Evolutionary conservation across 1,140 invertebrate species (phyloP).

Genomic region (Amyelois transitella): DNA sequence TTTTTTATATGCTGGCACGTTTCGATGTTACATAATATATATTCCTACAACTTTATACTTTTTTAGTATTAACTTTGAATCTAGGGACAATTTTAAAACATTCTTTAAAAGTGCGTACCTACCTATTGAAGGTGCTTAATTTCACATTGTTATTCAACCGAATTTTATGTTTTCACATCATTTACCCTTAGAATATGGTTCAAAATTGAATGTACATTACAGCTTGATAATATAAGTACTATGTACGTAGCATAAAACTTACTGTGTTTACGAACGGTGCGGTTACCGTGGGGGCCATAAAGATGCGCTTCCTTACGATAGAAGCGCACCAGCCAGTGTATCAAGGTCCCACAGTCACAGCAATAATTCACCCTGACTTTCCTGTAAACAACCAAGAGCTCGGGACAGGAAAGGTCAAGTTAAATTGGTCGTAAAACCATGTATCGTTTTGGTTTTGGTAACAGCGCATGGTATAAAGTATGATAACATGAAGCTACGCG

Average conservation of each 20-base stretch:
- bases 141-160: background rate
- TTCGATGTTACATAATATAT: too few species aligned
- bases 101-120: background rate
- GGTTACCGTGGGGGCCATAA: slow-evolving; percentile 48
- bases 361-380: background rate
- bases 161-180: background rate
- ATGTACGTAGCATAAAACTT: slow-evolving; percentile 28
- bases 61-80: too few species aligned
- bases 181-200: background rate
- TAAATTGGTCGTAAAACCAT: slow-evolving; percentile 18
- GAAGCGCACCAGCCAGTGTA: slow-evolving; percentile 29
- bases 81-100: too few species aligned
- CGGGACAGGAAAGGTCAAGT: slow-evolving; percentile 12
- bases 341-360: slow-evolving; percentile 15
- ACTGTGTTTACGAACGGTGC: slow-evolving; percentile 35
- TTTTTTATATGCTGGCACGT: too few species aligned
- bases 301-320: slow-evolving; percentile 49
- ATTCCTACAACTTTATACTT: too few species aligned
- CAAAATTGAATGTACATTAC: background rate
- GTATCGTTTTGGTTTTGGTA: slow-evolving; percentile 33
- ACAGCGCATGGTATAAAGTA: slow-evolving; percentile 52
- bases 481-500: slow-evolving; percentile 42
- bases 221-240: background rate
- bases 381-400: background rate
- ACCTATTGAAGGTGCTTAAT: background rate